Base-by-base conservation (phyloP, 2,113 vertebrate species). In the Sander vitreus region DNA sequence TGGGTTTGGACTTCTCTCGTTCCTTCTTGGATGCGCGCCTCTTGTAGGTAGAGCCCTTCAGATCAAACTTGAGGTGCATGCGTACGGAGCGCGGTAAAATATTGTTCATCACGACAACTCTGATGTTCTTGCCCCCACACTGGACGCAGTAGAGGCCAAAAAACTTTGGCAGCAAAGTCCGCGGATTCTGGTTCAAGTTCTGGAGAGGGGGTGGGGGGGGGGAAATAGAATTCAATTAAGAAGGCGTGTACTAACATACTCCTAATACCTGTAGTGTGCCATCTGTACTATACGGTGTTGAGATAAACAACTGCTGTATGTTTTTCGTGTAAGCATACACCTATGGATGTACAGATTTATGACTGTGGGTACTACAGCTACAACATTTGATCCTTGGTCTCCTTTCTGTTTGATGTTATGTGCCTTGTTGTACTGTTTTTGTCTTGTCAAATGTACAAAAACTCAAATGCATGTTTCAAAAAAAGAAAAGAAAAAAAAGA, bases 151-250 rank as follows among this genome's bases (percentile, higher is more conserved):
- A 99, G 53, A 99, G 96, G 70, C 98, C 98, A 1, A 99, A 99
- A 86, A 99, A 99, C 93, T 99, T 99, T 23, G 98, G 98, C 84
- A 99, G 96, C 85, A 99, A 93, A 0, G 98, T 99, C 70, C 98
- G 94, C 0, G 97, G 98, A 85, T 99, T 99, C 95, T 99, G 98
- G 95, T 99, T 99, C 92, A 99, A 92, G 86, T 99, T 99, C 97
- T 98, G 91, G 62, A 59, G 45, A 0, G 33, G 33, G 33, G 33
- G 25, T 25, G 5, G 6, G 33, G 33, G 33, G 33, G 33, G 33
- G 16, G 36, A 75, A n/a, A n/a, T n/a, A n/a, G 18, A 63, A 67
- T 30, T 5, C 19, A 45, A 47, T 23, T 15, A 21, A 43, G 25
- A 45, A 36, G 33, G 33, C 6, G 1, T 33, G 33, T 33, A 33